Evolutionary conservation across 2,113 vertebrate species (phyloP), one percentile per base, ranked within the genome.

Genomic region (Tetrax tetrax): DNA sequence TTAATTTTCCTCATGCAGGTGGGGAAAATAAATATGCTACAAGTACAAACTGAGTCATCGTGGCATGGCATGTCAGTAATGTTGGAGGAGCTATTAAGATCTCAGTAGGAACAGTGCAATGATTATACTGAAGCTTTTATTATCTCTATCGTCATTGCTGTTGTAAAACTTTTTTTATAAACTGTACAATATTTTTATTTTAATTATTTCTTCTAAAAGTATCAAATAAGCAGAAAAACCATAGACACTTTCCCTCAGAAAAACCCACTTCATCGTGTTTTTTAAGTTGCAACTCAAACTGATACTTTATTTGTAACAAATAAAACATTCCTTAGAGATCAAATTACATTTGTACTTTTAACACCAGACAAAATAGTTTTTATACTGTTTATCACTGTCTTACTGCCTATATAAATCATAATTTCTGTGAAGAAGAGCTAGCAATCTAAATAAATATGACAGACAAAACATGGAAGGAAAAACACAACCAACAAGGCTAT

Each of bases 241-340:
- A 31, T 7, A 31, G 38, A 35, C 33, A 10, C 0, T 6, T 13
- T 10, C 2, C 5, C 15, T 9, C 15, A 4, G 2, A 14, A 51
- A 64, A 37, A 20, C 23, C 0, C 1, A 4, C 21, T 65, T 54
- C 6, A 50, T 28, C 23, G 2, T 79, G 35, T 20, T 80, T 77
- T 89, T 71, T 27, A 87, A 59, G 18, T 7, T 69, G 27, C 18
- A 60, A 47, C 38, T 51, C 41, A 57, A 80, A 43, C 19, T 77
- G 25, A 15, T 25, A 54, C 5, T 2, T 65, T 81, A 13, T 78
- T 70, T 63, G 13, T 25, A 82, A 37, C 3, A 78, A 35, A 79
- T 11, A 24, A 14, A 66, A 43, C 41, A 43, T 70, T 78, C 43
- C 9, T 79, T 63, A 31, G 29, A 47, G 4, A 53, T n/a, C 10